Conservation (phyloP, 2,888 invertebrate genomes). For the Miltochrista miniata region DNA sequence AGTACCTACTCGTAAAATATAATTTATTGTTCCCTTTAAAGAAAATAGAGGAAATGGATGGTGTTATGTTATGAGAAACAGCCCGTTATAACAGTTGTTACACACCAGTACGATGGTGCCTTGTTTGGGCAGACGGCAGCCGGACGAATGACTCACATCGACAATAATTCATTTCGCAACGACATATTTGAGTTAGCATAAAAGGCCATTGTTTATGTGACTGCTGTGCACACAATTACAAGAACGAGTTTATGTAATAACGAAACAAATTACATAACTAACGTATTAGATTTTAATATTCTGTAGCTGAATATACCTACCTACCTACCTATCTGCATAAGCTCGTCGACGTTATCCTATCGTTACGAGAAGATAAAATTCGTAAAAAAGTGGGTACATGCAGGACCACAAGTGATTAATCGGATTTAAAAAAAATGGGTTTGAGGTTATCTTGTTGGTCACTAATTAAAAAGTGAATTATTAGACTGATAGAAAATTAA, state of each 20-base stretch:
- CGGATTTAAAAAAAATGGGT: no score
- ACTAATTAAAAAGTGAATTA: no score
- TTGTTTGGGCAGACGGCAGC: slow-evolving; percentile 12
- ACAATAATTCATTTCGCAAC: slow-evolving; percentile 32
- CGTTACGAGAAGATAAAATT: background rate
- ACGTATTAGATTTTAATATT: background rate
- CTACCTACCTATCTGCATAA: no score
- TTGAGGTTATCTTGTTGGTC: no score
- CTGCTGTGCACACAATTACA: slow-evolving; percentile 32
- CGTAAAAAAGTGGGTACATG: no score
- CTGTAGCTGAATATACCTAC: background rate
- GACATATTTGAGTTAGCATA: slow-evolving; percentile 25
- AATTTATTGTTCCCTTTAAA: background rate
- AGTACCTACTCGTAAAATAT: no score
- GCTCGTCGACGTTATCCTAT: no score
- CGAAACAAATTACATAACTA: background rate
- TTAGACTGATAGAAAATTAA: no score
- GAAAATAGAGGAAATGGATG: slow-evolving; percentile 34
- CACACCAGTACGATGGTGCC: slow-evolving; percentile 1
- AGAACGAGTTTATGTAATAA: background rate
- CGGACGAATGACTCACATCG: slow-evolving; percentile 32
- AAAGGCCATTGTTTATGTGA: slow-evolving; percentile 34
- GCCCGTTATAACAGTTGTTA: slow-evolving; percentile 9
- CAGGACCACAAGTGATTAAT: no score
- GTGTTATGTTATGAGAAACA: slow-evolving; percentile 25